Base-by-base conservation (phyloP, 2,113 vertebrate species). In the Balaeniceps rex region DNA sequence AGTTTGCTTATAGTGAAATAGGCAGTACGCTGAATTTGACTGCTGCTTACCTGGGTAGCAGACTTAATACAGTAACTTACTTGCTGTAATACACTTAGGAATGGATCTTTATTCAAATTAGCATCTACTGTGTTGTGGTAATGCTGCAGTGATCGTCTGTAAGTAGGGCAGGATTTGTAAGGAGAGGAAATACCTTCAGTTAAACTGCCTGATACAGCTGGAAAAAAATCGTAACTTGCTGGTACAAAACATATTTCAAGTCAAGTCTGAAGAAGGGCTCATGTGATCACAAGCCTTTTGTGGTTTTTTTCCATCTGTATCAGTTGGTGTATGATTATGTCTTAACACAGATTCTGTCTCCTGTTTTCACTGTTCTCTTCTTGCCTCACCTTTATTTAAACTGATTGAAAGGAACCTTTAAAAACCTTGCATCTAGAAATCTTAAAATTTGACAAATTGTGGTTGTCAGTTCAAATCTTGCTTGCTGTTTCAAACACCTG, bases 131-230 rank as follows among this genome's bases (percentile, higher is more conserved):
- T 17, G 52, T 65, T 28, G 14, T 58, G 51, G 9, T 71, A 69
- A 72, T 26, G 33, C 71, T 54, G 88, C 81, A 46, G 72, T 63
- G 81, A 40, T 75, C 11, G 8, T 82, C 91, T 31, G 33, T 34
- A 72, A 38, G 42, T 1, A 87, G 87, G 78, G 57, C 3, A 6
- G 89, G 81, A 93, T 95, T 90, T 91, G 64, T 17, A 71, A 71
- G 61, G 61, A 85, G 61, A 89, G 66, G 69, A 91, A 94, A 96
- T 82, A 93, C 52, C 44, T 96, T 82, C 4, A 89, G 77, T 94
- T 89, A 65, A 91, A 94, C 54, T 60, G 19, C 51, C 46, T 81
- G 83, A 75, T 84, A 68, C 21, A 95, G 81, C 65, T 96, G 87
- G 87, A 63, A 91, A 89, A 90, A 81, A 88, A 38, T 10, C 12